Base-by-base conservation (phyloP, 2,888 invertebrate genomes). In the Cinara cedri region DNA sequence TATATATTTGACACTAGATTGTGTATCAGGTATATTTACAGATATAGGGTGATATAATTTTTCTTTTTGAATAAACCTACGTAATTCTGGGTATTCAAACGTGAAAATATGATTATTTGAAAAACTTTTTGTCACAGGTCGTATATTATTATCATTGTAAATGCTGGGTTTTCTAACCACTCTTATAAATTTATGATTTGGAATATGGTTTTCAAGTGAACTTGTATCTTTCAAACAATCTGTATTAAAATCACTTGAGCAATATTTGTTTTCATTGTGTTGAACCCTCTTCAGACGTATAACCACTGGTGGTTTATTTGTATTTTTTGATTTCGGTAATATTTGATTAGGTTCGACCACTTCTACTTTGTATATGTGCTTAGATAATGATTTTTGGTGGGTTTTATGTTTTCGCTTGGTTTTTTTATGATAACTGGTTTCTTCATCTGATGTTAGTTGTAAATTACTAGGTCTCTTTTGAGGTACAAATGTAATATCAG, bases 331-430 rank as follows among this genome's bases (percentile, higher is more conserved):
- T 34, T 11, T 70, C 51, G 78, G 34, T 34, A 34, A 63, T 21
- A 11, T 21, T 24, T 54, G 9, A 11, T 3, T 72, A 14, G 34
- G 34, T 34, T 72, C 57, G 6, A 74, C 74, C 19, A 74, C 63
- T 51, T 74, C 76, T 0, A 78, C 78, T 68, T 78, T 78, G 42
- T 78, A 78, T 49, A 78, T 70, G 51, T 78, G 68, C 60, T 70
- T 78, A 3, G 42, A 51, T 10, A 21, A 49, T n/a, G 16, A 3
- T 19, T 78, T 78, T 21, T 70, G 68, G n/a, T 26, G 21, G 21
- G 24, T 49, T 78, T 78, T 78, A n/a, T 21, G 66, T 70, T 78
- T 78, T 16, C 49, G 44, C 34, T 75, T 75, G 24, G 13, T 26
- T 75, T 55, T 76, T 76, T 76, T 76, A 55, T 66, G 34, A 42